Evolutionary conservation across 2,113 vertebrate genomes (phyloP), one percentile per base, ranked within the genome.

Genomic region (Odontophorus gujanensis): DNA sequence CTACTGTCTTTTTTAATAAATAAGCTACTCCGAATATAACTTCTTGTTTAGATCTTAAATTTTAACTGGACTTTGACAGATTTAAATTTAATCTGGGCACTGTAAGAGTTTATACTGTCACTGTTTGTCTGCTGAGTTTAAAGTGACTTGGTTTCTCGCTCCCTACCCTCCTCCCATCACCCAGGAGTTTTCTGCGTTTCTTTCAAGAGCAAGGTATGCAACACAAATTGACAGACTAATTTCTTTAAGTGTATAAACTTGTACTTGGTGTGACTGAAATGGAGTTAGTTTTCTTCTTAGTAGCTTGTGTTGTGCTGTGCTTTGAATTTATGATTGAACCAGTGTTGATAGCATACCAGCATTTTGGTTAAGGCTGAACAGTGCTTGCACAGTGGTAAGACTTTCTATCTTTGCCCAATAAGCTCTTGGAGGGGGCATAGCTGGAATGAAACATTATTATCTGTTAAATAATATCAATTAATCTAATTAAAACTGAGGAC

Each of bases 41-140:
- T 66, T 93, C 79, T 88, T 92, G 55, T 94, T 96, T 93, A 89
- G 51, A 69, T 78, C 71, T 83, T 94, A 92, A 86, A 84, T 93
- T 91, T 92, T 81, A 57, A 80, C 63, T 77, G 72, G 55, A 79
- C 59, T 81, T 69, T 79, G 89, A 66, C 81, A 93, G 67, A 81
- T 91, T 89, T 85, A 82, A 85, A 74, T 93, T 80, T 92, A 81
- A 67, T 95, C 79, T 69, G 59, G 59, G 17, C 59, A 28, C 75
- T 67, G 10, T 51, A n/a, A 69, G 50, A 65, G 59, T 69, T 58
- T 85, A 1, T 55, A 28, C 45, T 89, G 59, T 71, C 75, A 40
- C 38, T 82, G 15, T 91, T 62, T 92, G 48, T 62, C 71, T 91
- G 51, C 45, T 59, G 43, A 78, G 19, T 77, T 92, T 93, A 55